phyloP scores from a whole-genome alignment of 1,140 invertebrate species.

The Gonatopus flavifemur region DNA sequence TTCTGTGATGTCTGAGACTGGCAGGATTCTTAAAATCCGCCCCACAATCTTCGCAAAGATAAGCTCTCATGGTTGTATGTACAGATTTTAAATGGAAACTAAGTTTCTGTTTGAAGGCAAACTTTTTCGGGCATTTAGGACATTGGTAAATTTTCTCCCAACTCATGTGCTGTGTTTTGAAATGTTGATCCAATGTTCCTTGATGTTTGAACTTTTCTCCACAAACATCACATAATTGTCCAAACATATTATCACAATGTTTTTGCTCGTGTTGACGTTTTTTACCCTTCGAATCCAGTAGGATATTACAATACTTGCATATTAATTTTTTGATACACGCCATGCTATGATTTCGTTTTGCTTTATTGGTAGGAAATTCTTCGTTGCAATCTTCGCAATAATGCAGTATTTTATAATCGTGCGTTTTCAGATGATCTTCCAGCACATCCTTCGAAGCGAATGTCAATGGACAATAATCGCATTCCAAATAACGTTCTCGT shows the following conservation, averaged over 20 bases:
- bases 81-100: constrained; percentile 56
- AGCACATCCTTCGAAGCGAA: constrained; percentile 41
- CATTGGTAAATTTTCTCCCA: constrained; percentile 55
- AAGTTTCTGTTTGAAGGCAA: constrained; percentile 55
- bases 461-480: constrained; percentile 49
- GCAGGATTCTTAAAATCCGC: constrained; percentile 57
- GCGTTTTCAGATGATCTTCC: constrained; percentile 47
- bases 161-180: constrained; percentile 52
- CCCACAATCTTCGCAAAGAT: constrained; percentile 54
- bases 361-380: constrained; percentile 50
- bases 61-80: constrained; percentile 50
- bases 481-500: constrained; percentile 39
- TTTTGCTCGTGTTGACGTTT: constrained; percentile 57
- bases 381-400: constrained; percentile 51
- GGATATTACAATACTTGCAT: constrained; percentile 45
- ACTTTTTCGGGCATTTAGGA: constrained; percentile 54
- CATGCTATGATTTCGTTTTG: constrained; percentile 45
- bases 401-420: constrained; percentile 50
- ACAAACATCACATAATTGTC: constrained; percentile 53
- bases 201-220: constrained; percentile 57
- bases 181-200: constrained; percentile 52
- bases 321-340: constrained; percentile 47
- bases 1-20: constrained; percentile 51
- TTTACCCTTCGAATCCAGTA: constrained; percentile 51
- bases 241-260: constrained; percentile 49